A percentile compares a stretch with the other conserved stretches of the same genome.
Conservation (phyloP, 2,888 invertebrate genomes). For the Euplexia lucipara region DNA sequence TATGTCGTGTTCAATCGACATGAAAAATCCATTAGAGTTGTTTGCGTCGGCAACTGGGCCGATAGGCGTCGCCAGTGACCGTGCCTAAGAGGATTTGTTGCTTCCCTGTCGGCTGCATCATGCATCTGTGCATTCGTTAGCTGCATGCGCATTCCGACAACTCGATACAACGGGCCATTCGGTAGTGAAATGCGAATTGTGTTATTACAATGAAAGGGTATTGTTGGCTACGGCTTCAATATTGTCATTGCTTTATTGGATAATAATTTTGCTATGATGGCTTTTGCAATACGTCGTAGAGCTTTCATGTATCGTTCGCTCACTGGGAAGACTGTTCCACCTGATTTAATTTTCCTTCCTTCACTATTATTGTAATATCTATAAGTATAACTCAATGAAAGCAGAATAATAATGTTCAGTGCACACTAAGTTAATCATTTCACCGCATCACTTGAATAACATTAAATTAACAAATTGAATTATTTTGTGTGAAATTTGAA, state of each 20-base stretch:
- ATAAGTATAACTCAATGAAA: too few species aligned
- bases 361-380: too few species aligned
- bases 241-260: conserved; percentile 9
- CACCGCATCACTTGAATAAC: not conserved
- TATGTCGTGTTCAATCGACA: conserved; percentile 87
- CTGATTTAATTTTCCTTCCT: not conserved
- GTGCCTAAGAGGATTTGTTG: conserved; percentile 89
- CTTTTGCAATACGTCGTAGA: not conserved
- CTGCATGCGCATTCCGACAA: conserved; percentile 60
- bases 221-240: conserved; percentile 17
- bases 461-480: not conserved
- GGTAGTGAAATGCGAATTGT: conserved; percentile 31
- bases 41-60: conserved; percentile 81
- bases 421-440: not conserved
- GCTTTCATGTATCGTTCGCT: not conserved
- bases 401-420: not conserved
- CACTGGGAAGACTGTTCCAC: not conserved
- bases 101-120: conserved; percentile 74
- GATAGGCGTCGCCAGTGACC: conserved; percentile 86
- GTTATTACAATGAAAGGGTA: conserved; percentile 20
- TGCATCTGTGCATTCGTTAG: conserved; percentile 65
- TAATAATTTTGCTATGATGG: conserved; percentile 14
- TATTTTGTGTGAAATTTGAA: conserved; percentile 10
- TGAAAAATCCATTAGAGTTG: conserved; percentile 90
- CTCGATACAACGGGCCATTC: conserved; percentile 40